A percentile compares a stretch with the other conserved stretches of the same genome.
These are phyloP conservation scores for Agrypnus murinus DNA, from an alignment of 2,888 invertebrate species.

Conservation along the genomic window DNA sequence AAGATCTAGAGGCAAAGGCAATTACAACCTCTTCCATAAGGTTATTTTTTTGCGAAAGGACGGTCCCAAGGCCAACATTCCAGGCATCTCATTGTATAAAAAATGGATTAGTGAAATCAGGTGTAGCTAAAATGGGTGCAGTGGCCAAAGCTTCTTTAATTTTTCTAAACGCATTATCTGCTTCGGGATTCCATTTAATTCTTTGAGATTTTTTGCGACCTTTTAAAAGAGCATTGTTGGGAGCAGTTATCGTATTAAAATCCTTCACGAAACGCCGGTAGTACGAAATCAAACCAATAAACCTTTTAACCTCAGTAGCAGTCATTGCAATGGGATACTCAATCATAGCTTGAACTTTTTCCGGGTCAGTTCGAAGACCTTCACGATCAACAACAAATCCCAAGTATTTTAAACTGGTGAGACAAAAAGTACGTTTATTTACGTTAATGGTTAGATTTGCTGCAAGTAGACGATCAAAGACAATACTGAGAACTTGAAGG, in stretches of 20 bases:
- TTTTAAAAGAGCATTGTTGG: conserved; percentile 44
- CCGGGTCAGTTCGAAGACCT: conserved; percentile 50
- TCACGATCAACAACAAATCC: conserved; percentile 48
- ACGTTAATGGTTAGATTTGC: conserved; percentile 54
- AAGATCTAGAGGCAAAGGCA: conserved; percentile 34
- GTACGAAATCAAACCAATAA: conserved; percentile 59
- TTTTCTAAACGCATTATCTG: conserved; percentile 53
- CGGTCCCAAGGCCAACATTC: conserved; percentile 46
- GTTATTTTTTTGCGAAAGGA: conserved; percentile 10
- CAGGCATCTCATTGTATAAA: conserved; percentile 55
- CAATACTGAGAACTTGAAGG: conserved; percentile 50
- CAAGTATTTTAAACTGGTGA: conserved; percentile 51
- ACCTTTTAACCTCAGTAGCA: conserved; percentile 58
- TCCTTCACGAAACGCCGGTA: conserved; percentile 58
- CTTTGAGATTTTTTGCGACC: conserved; percentile 51
- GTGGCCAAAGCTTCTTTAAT: conserved; percentile 48
- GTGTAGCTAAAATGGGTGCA: conserved; percentile 53
- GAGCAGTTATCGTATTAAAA: conserved; percentile 57
- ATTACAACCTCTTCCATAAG: conserved; percentile 34
- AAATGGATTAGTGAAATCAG: conserved; percentile 53
- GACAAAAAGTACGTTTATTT: conserved; percentile 47
- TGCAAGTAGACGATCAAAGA: conserved; percentile 43
- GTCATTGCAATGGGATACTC: conserved; percentile 51
- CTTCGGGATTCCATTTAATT: conserved; percentile 53
- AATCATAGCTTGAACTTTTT: conserved; percentile 47